Evolutionary conservation across 2,888 invertebrate species (phyloP), one percentile per base, ranked within the genome.

Genomic region (Anaspis maculata): DNA sequence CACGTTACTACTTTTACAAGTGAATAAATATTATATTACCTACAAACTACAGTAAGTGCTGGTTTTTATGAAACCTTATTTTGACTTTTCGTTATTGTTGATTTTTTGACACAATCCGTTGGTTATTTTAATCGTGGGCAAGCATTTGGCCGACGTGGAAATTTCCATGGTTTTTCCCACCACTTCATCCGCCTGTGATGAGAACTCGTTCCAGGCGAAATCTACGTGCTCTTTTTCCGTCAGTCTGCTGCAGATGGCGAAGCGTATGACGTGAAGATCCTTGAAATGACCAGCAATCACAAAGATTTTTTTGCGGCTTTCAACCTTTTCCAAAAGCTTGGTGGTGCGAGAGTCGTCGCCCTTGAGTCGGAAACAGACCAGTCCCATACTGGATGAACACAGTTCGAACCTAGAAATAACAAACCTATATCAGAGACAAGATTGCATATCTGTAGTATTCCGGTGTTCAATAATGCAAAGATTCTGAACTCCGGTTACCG

Each of bases 291-390:
- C 83, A 3, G 89, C 83, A 7, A 89, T 81, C 58, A 94, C 72
- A 56, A 83, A 92, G 32, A 95, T 77, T 44, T 82, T 76, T 51
- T 83, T 86, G 36, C 83, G 75, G 15, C 77, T 76, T 42, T 79
- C 84, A 27, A 95, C 67, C 32, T 72, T 75, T 32, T 83, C 79
- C 30, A 89, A 59, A 10, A 95, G 64, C 28, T 71, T 66, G 51
- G 82, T 79, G 0, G 86, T 89, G 2, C 77, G 52, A 9, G 64
- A 68, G 57, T 90, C 79, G 1, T 78, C 75, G 0, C 77, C 84
- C 69, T 81, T 86, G 14, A 94, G 63, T 50, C 89, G 73, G 63
- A 97, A 96, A 56, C 94, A 95, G 2, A 95, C 89, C 16, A 97
- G 67, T 0, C 88, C 65, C 56, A 66, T 57, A 26, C 53, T 61